Conservation (phyloP, 2,797 vertebrate genomes). For the Philypnodon macrostomus region DNA sequence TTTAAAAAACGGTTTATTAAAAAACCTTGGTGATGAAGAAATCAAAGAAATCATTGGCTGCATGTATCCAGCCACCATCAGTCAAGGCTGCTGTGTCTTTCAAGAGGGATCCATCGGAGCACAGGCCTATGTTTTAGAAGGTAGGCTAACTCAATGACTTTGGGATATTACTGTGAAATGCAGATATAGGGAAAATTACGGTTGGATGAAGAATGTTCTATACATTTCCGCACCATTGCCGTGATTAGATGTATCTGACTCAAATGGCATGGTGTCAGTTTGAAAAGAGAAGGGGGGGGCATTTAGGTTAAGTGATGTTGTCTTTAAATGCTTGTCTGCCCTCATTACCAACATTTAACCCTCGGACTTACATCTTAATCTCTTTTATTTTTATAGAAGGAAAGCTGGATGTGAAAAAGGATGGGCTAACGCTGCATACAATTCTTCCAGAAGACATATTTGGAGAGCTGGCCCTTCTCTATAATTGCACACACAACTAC, state of each 20-base stretch:
- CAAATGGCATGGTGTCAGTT: constrained; percentile 14
- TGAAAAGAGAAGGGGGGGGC: constrained; percentile 11
- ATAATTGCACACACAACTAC: constrained; percentile 61
- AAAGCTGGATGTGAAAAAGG: constrained; percentile 68
- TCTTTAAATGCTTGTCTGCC: constrained; percentile 31
- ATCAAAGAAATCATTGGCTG: constrained; percentile 66
- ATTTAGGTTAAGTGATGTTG: constrained; percentile 14
- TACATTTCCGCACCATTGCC: constrained; percentile 7
- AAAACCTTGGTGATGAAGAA: constrained; percentile 70
- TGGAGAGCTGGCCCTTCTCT: constrained; percentile 72
- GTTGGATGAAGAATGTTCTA: constrained; percentile 8
- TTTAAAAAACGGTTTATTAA: constrained; percentile 74
- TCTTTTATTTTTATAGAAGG: constrained; percentile 58
- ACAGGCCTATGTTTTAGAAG: constrained; percentile 76
- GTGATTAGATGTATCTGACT: constrained; percentile 15
- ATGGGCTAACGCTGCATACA: constrained; percentile 58
- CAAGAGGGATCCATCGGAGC: constrained; percentile 71
- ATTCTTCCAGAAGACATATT: constrained; percentile 66
- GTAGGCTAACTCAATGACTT: constrained; percentile 49
- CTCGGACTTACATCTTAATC: not conserved
- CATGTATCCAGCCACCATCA: constrained; percentile 60
- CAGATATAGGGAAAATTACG: constrained; percentile 9
- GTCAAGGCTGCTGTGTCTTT: constrained; percentile 67
- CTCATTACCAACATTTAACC: not conserved
- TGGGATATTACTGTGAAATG: constrained; percentile 5